Evolutionary conservation across 2,797 vertebrate species (phyloP).

Genomic region (Rhodeus uyekii): DNA sequence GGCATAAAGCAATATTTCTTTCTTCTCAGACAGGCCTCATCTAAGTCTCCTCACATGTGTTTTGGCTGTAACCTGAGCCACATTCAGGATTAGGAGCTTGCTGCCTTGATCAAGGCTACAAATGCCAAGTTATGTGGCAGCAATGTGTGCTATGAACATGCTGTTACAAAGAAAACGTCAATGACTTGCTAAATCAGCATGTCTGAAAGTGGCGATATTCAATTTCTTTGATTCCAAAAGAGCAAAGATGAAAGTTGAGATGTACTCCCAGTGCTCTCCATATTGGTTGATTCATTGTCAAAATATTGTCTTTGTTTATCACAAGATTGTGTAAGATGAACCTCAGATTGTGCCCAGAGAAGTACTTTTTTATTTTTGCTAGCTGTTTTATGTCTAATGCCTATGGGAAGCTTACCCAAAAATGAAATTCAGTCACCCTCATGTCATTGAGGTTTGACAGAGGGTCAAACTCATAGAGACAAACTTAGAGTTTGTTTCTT

Average conservation of each 20-base stretch:
- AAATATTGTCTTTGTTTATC: background rate
- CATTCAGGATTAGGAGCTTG: constrained; percentile 18
- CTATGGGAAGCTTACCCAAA: background rate
- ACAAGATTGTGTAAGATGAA: background rate
- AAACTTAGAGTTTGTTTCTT: background rate
- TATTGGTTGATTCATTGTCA: background rate
- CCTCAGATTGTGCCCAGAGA: background rate
- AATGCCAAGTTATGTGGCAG: constrained; percentile 25
- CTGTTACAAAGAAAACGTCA: constrained; percentile 1
- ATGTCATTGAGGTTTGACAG: too few relatives aligned
- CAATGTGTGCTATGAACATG: background rate
- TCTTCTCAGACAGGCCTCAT: constrained; percentile 9
- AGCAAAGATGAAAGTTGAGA: background rate
- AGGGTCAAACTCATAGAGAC: too few relatives aligned
- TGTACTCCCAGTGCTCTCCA: background rate
- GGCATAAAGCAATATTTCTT: constrained; percentile 13
- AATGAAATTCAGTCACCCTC: background rate
- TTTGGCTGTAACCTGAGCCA: constrained; percentile 47
- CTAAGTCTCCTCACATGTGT: constrained; percentile 26
- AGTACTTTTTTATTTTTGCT: background rate
- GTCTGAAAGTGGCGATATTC: background rate
- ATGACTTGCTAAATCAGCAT: background rate
- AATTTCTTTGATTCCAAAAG: background rate
- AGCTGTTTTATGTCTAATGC: background rate
- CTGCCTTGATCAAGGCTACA: constrained; percentile 30